Base-by-base conservation (phyloP, 2,113 vertebrate species). In the Nematolebias whitei region DNA sequence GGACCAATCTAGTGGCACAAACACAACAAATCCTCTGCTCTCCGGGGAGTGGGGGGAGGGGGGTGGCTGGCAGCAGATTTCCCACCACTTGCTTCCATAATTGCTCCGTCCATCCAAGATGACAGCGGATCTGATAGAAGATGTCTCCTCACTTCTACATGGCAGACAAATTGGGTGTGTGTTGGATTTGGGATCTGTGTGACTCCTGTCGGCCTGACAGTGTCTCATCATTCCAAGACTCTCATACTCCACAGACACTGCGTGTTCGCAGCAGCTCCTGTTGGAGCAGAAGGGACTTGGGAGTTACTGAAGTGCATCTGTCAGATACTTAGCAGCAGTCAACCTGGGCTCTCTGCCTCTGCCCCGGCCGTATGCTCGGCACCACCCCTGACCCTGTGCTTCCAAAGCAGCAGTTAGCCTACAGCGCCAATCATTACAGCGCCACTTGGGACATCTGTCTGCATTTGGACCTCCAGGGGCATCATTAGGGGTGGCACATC, bases 321-420 rank as follows among this genome's bases (percentile, higher is more conserved):
- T 73, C 80, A 83, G 83, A 65, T 65, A 84, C 74, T 88, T 88
- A 86, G 78, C 68, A 54, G 44, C 15, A n/a, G 53, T 66, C 41
- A 51, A 57, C 53, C 47, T 19, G 58, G 39, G 44, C 74, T 61
- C 40, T 0, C 22, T 40, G 51, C 50, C 40, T 72, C 66, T 24
- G 63, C 73, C 72, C 51, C 26, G 62, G 35, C 78, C 68, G 23
- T 41, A 32, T 71, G 11, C 76, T 43, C 52, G 18, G 41, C 70
- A 72, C 72, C 74, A 71, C 80, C 68, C 41, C 69, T 79, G 80
- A 92, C 77, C 83, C 79, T 80, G 54, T 83, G 63, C 86, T 92
- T 87, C 84, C 82, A 88, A 88, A 93, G 90, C 84, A 91, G 87
- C 88, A 84, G 70, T 88, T 89, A 89, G 79, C 73, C 80, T 88